Evolutionary conservation across 2,888 invertebrate genomes (phyloP), one percentile per base, ranked within the genome.

Genomic region (Sthenelais limicola): DNA sequence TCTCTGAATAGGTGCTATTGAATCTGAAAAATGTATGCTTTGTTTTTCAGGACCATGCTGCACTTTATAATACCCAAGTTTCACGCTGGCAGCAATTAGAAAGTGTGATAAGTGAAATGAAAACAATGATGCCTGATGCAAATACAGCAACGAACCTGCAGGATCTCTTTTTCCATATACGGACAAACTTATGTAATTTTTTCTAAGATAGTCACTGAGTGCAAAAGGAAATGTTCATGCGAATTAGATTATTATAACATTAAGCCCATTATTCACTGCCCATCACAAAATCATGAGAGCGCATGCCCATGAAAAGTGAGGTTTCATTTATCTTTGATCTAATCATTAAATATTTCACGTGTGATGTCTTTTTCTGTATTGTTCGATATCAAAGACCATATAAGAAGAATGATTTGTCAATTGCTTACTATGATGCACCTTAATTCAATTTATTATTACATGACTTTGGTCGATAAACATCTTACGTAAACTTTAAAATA

Each of bases 21-120:
- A n/a, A n/a, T 21, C 15, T 21, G 24, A 15, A 9, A 18, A 56
- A 26, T 4, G 18, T 28, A 30, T 7, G 9, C 18, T 56, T 56
- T 47, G 47, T 26, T 30, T 28, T 48, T n/a, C n/a, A 70, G 70
- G 70, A 70, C 32, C 70, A 70, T 56, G 56, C 54, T 15, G 52
- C 54, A 26, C 32, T 70, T 1, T 70, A 26, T 43, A 70, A 70
- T 30, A 33, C 51, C n/a, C 70, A 70, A 33, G 32, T 70, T 0
- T 18, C 28, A 26, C 28, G 38, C n/a, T 33, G 54, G 43, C 15
- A 70, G 15, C 38, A 9, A 21, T 24, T 70, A n/a, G 28, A 38
- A 15, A 26, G 47, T 3, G 18, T 56, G 18, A 43, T 70, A 28
- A 26, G 38, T 18, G 49, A 56, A 26, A 9, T 70, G 3, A 52